Evolutionary conservation across 2,113 vertebrate genomes (phyloP).

Genomic region (Cyprichromis sp.): DNA sequence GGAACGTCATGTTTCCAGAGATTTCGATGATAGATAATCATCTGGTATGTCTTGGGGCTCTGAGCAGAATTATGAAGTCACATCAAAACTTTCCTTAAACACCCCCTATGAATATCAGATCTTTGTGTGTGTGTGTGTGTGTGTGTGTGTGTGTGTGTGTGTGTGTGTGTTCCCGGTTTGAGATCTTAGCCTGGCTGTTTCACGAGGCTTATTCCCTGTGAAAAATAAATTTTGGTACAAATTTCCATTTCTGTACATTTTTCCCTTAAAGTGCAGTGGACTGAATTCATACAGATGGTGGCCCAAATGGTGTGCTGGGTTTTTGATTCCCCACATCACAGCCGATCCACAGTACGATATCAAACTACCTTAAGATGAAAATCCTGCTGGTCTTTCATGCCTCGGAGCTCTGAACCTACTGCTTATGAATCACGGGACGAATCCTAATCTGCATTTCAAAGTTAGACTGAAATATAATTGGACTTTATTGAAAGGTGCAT

Average conservation of each 20-base stretch:
- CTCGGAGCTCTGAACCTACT: neutral
- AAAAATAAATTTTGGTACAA: neutral
- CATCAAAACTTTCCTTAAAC: constrained; percentile 27
- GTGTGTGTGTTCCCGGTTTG: constrained; percentile 9
- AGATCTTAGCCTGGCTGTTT: constrained; percentile 12
- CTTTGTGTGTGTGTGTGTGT: neutral
- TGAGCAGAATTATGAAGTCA: constrained; percentile 31
- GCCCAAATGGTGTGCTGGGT: neutral
- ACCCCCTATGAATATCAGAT: neutral
- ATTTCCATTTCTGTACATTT: neutral
- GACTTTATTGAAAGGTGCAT: neutral
- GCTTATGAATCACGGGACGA: neutral
- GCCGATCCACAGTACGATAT: neutral
- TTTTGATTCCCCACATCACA: neutral
- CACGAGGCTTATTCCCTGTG: neutral
- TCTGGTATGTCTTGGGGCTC: constrained; percentile 33
- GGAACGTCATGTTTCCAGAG: constrained; percentile 37
- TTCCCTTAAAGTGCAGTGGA: constrained; percentile 15
- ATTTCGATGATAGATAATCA: constrained; percentile 28
- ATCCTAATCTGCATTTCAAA: neutral
- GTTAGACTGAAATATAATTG: neutral
- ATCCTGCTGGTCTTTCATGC: neutral
- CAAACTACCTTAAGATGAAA: neutral
- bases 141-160: neutral
- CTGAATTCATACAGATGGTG: constrained; percentile 38